phyloP scores from a whole-genome alignment of 2,888 invertebrate species.

The Idaea biselata region DNA sequence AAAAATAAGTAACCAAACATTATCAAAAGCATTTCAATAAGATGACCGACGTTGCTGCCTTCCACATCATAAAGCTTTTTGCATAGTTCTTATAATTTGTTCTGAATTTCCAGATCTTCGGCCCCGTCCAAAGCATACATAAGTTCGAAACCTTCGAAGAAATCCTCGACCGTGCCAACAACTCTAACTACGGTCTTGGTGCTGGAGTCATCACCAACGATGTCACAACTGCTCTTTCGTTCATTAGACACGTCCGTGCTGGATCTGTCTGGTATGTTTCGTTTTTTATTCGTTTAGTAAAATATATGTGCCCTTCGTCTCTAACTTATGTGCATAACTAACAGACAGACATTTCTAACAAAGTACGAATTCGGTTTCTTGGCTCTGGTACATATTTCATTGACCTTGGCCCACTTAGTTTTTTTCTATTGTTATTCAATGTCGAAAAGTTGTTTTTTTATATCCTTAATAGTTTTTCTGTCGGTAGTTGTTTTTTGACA shows the following conservation, averaged over 20 bases:
- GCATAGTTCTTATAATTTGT: neutral
- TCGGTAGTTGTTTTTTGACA: neutral
- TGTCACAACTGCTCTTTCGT: conserved; percentile 87
- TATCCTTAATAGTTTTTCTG: too few relatives aligned
- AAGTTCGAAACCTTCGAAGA: conserved; percentile 91
- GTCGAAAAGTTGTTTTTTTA: too few relatives aligned
- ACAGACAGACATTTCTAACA: too few relatives aligned
- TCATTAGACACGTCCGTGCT: conserved; percentile 88
- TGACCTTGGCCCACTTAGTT: too few relatives aligned
- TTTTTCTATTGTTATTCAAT: too few relatives aligned
- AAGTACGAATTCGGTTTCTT: too few relatives aligned
- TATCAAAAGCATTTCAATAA: neutral
- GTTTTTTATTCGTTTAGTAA: conserved; percentile 5
- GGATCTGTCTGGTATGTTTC: conserved; percentile 87
- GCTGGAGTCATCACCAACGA: conserved; percentile 93
- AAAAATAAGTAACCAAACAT: neutral
- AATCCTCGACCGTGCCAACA: conserved; percentile 91
- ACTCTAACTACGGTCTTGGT: conserved; percentile 91
- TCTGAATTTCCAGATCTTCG: conserved; percentile 86
- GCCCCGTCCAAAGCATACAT: conserved; percentile 93
- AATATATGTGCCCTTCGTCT: neutral
- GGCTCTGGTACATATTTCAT: too few relatives aligned
- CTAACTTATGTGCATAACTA: neutral
- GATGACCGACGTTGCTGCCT: neutral
- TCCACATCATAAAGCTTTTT: neutral